Evolutionary conservation across 2,888 invertebrate genomes (phyloP), one percentile per base, ranked within the genome.

Genomic region (Habrosyne pyritoides): DNA sequence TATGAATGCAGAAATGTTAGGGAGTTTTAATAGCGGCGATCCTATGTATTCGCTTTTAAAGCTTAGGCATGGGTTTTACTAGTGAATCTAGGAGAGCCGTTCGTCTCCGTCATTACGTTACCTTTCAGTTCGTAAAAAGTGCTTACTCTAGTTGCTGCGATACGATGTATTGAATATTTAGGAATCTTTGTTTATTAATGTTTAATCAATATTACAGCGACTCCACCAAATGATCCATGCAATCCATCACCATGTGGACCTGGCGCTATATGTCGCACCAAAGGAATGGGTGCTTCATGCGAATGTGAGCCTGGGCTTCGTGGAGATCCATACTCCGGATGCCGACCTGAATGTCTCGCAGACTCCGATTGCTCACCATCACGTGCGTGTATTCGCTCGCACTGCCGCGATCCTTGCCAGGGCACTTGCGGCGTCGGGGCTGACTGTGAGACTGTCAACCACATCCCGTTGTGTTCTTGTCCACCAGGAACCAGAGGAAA

Each of bases 341-440:
- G 96, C 75, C 93, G 96, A 64, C 97, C 97, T 0, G 98, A 98
- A 84, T 98, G 98, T 83, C 93, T 98, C 2, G 95, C 96, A 54
- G 98, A 98, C 77, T 95, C 96, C n/a, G 98, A 98, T 71, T 98
- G 98, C 84, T 94, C 97, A 0, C 94, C 96, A 55, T 95, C 97
- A 64, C 95, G 95, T 68, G 95, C 97, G 1, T 98, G 98, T 77
- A 95, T 96, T 72, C 94, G 94, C 42, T 97, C 97, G 66, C 96
- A 96, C 79, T 98, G 98, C 76, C 93, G 95, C 59, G 97, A 98
- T 86, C 97, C 98, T 42, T 97, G 97, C 77, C 93, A 94, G 54
- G 96, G 95, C 64, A 95, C 96, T 12, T 98, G 98, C 71, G 98
- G 98, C 51, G 82, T 97, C 10, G 97, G 97, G 72, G 97, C 98